phyloP scores from a whole-genome alignment of 2,113 vertebrate genomes.

The Taxidea taxus region DNA sequence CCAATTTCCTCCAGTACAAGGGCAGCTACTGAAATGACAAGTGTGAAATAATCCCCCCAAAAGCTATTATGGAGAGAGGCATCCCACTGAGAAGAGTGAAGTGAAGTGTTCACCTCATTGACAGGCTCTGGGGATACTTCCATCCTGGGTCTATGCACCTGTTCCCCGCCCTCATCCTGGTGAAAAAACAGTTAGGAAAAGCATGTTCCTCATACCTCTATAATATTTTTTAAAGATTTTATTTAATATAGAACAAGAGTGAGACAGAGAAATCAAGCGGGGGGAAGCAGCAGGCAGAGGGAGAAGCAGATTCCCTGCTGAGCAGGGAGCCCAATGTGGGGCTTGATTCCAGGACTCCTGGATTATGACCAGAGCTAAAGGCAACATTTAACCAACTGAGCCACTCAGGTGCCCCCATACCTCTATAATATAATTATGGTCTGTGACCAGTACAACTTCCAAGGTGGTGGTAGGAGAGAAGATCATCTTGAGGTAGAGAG shows the following conservation, averaged over 20 bases:
- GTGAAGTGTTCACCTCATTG: neutral
- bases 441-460: neutral
- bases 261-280: no score
- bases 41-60: neutral
- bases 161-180: no score
- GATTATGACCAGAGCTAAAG: no score
- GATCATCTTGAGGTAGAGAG: neutral
- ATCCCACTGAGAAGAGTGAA: neutral
- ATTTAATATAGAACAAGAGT: no score
- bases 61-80: neutral
- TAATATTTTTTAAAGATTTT: no score
- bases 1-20: neutral
- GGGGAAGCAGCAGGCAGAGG: no score
- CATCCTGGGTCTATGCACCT: no score
- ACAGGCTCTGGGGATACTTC: neutral
- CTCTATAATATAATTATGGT: neutral
- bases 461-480: neutral
- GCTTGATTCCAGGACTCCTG: no score
- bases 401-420: no score
- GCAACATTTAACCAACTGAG: no score
- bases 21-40: neutral
- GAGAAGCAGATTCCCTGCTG: no score
- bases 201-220: neutral
- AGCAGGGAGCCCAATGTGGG: no score
- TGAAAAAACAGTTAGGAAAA: neutral